Evolutionary conservation across 2,113 vertebrate genomes (phyloP).

Genomic region (Platycercus adscitus): DNA sequence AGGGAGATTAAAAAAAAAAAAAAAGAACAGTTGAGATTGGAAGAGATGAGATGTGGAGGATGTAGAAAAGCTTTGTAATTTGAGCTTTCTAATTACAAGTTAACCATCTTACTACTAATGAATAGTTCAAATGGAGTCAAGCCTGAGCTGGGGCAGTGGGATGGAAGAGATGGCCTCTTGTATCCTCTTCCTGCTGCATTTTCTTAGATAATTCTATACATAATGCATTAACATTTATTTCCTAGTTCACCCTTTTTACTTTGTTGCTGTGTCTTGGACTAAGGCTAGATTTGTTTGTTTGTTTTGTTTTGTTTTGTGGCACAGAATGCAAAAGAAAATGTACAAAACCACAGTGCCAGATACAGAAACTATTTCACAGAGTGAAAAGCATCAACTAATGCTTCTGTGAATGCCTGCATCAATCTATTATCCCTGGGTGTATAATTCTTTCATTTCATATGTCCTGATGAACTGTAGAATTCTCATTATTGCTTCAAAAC

Average conservation of each 20-base stretch:
- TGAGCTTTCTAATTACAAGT: neutral
- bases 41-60: neutral
- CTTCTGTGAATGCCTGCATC: neutral
- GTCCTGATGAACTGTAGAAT: neutral
- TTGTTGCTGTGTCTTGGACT: neutral
- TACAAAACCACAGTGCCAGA: neutral
- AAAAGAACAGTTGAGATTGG: neutral
- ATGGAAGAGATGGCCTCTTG: neutral
- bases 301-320: neutral
- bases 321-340: neutral
- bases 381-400: neutral
- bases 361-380: neutral
- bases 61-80: neutral
- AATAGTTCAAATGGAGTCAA: neutral
- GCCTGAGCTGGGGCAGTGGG: neutral
- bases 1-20: neutral
- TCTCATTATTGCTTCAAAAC: neutral
- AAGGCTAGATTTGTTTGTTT: neutral
- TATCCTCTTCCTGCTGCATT: neutral
- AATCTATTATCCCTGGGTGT: neutral
- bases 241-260: neutral
- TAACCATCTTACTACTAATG: neutral
- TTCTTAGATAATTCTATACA: neutral
- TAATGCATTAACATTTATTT: neutral
- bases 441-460: neutral